phyloP scores from a whole-genome alignment of 1,140 invertebrate genomes.

The Drusus annulatus region DNA sequence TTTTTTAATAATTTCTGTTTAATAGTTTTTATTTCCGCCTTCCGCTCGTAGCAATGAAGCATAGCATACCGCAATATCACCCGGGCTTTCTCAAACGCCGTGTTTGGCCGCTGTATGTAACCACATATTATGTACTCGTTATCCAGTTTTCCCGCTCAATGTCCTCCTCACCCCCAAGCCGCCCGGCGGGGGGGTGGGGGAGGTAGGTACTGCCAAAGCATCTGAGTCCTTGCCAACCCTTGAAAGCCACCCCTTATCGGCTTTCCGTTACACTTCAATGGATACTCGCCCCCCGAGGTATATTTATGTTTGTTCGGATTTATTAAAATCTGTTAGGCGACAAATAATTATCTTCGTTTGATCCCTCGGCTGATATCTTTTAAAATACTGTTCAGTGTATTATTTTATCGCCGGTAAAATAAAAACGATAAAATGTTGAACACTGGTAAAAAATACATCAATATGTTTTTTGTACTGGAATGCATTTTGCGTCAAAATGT shows the following conservation, averaged over 20 bases:
- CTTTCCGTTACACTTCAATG: conserved; percentile 33
- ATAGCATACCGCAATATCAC: background rate
- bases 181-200: background rate
- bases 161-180: background rate
- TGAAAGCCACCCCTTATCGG: conserved; percentile 29
- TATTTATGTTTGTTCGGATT: conserved; percentile 18
- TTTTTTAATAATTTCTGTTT: too few relatives aligned
- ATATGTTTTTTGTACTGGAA: background rate
- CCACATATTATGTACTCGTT: conserved; percentile 32
- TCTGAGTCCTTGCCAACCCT: conserved; percentile 5
- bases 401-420: too few relatives aligned
- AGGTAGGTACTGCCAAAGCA: conserved; percentile 11
- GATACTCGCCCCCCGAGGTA: conserved; percentile 5
- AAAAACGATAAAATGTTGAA: too few relatives aligned
- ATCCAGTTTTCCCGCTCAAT: background rate
- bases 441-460: background rate
- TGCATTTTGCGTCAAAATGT: background rate
- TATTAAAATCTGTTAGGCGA: conserved; percentile 16
- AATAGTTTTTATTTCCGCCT: too few relatives aligned
- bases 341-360: conserved; percentile 3
- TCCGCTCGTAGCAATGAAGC: too few relatives aligned
- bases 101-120: conserved; percentile 3
- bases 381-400: too few relatives aligned
- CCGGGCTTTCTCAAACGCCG: background rate
- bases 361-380: background rate